These are phyloP conservation scores for Lampropteryx suffumata DNA, from an alignment of 2,888 invertebrate species.

Conservation along the genomic window DNA sequence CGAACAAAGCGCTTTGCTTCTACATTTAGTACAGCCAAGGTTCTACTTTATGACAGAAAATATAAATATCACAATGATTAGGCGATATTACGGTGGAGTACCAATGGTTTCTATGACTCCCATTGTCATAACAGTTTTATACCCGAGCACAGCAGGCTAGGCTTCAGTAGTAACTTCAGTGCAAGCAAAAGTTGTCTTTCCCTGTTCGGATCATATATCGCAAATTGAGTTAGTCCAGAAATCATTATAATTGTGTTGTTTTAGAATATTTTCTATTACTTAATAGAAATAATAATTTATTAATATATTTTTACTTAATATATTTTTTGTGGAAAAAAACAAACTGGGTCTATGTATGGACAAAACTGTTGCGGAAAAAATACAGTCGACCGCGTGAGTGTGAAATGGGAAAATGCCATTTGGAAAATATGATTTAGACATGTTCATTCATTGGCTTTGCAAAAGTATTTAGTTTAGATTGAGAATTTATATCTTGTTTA, in stretches of 20 bases:
- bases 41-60: not conserved
- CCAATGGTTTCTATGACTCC: conserved; percentile 64
- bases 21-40: too few relatives aligned
- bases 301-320: not conserved
- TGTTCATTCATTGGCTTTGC: not conserved
- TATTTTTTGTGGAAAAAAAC: conserved; percentile 36
- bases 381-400: conserved; percentile 65
- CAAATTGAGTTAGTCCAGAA: too few relatives aligned
- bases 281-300: too few relatives aligned
- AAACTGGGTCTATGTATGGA: conserved; percentile 86
- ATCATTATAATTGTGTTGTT: not conserved
- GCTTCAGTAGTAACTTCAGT: conserved; percentile 23
- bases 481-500: too few relatives aligned
- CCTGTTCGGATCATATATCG: not conserved
- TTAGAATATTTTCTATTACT: not conserved
- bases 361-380: conserved; percentile 76
- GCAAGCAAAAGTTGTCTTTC: conserved; percentile 12
- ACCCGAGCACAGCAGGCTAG: conserved; percentile 34
- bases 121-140: conserved; percentile 58
- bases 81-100: conserved; percentile 33
- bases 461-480: not conserved
- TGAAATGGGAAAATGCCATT: conserved; percentile 3
- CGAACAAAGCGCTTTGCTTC: too few relatives aligned
- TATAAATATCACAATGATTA: conserved; percentile 49
- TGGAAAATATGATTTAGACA: not conserved